A percentile compares a stretch with the other conserved stretches of the same genome.
Evolutionary conservation across 1,140 invertebrate species (phyloP).

Genomic region (Drosophila lini): DNA sequence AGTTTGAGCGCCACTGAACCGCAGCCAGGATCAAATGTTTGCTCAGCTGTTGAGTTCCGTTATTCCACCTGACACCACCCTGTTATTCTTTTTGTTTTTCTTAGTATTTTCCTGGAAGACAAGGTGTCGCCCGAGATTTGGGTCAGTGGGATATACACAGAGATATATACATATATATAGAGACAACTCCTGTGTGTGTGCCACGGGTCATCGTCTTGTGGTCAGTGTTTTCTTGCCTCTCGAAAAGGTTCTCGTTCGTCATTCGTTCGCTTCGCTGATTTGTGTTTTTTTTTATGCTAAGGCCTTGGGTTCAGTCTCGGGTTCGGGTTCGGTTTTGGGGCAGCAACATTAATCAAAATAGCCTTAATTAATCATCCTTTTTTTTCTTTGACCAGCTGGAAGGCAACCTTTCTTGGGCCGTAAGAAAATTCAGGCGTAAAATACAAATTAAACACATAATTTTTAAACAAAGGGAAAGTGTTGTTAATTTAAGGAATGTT

Average conservation of each 20-base stretch:
- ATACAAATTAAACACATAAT: constrained; percentile 46
- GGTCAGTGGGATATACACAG: constrained; percentile 40
- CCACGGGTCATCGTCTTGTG: constrained; percentile 20
- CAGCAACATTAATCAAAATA: constrained; percentile 57
- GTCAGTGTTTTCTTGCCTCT: constrained; percentile 46
- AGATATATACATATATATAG: constrained; percentile 1
- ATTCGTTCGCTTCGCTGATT: constrained; percentile 39
- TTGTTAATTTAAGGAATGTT: constrained; percentile 1
- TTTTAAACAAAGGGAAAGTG: constrained; percentile 6
- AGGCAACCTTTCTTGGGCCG: constrained; percentile 15
- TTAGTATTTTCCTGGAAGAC: constrained; percentile 1
- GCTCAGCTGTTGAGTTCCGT: constrained; percentile 48
- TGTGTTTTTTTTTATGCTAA: constrained; percentile 7
- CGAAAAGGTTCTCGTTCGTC: constrained; percentile 32
- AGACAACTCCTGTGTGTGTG: constrained; percentile 1
- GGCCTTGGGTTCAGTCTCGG: constrained; percentile 12
- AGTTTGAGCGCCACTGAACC: constrained; percentile 54
- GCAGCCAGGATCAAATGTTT: constrained; percentile 57
- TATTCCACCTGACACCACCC: constrained; percentile 16
- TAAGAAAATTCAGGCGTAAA: constrained; percentile 42
- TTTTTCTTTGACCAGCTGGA: not conserved
- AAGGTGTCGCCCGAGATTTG: constrained; percentile 55
- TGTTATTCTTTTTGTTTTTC: not conserved
- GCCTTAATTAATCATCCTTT: constrained; percentile 62
- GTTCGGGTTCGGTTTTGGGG: constrained; percentile 1